These are phyloP conservation scores for Agrilus planipennis DNA, from an alignment of 1,140 invertebrate species.

Conservation along the genomic window DNA sequence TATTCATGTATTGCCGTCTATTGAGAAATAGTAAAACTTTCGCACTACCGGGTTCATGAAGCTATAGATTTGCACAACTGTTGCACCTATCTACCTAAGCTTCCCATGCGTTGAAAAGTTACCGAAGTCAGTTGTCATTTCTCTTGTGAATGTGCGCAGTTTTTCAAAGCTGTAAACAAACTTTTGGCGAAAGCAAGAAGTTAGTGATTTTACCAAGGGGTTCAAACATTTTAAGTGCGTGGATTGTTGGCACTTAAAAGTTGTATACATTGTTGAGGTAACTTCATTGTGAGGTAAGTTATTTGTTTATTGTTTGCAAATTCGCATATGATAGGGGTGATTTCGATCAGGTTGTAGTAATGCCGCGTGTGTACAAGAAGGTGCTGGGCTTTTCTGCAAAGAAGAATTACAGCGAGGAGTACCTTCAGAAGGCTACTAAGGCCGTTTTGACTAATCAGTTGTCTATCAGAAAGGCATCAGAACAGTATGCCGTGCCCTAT, in stretches of 20 bases:
- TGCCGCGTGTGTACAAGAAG: slow-evolving; percentile 4
- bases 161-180: no score
- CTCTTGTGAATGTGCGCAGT: no score
- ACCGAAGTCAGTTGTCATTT: background rate
- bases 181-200: background rate
- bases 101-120: background rate
- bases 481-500: slow-evolving; percentile 5
- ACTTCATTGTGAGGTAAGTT: no score
- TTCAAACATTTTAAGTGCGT: background rate
- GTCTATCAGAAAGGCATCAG: background rate
- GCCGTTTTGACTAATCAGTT: background rate
- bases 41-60: background rate
- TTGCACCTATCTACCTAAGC: background rate
- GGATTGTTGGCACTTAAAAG: background rate
- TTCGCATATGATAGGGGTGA: no score
- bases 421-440: slow-evolving; percentile 3
- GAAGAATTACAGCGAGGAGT: slow-evolving; percentile 3
- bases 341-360: background rate
- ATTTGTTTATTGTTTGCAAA: no score
- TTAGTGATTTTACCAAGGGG: background rate
- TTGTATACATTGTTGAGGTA: background rate
- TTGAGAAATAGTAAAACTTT: background rate
- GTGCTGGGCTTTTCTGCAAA: slow-evolving; percentile 2
- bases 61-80: background rate
- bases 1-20: background rate